Base-by-base conservation (phyloP, 2,888 invertebrate genomes). In the Epirrhoe tristata region DNA sequence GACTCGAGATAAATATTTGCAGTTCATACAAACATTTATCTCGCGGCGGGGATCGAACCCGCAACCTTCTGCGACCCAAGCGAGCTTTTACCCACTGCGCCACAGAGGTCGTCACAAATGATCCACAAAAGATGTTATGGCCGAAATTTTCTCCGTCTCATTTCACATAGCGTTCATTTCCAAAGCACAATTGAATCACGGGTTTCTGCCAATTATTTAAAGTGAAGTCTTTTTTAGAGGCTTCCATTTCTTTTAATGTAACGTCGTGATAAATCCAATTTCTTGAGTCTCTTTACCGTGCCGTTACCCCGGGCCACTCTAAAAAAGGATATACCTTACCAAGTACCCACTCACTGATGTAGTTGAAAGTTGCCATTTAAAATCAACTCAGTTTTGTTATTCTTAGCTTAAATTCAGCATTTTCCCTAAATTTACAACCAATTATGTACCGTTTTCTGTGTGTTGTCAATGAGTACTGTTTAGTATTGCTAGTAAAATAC, bases 151-250 rank as follows among this genome's bases (percentile, higher is more conserved):
- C 39, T 58, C 51, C n/a, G 39, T 58, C 53, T 60, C 39, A 52
- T 14, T 46, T 52, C 12, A 43, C 24, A 12, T 24, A 17, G 39
- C n/a, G n/a, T n/a, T n/a, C n/a, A n/a, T n/a, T 67, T 63, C 64
- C 66, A 65, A 59, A 36, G 58, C 57, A 71, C 67, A 72, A 72
- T 72, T 71, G 67, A 74, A 74, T 74, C 67, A 68, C 67, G 67
- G 63, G 67, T 69, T 71, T 70, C 68, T 68, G 67, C 69, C 72
- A 74, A 74, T 74, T 74, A 74, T 74, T 72, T 72, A 71, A 70
- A 72, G 74, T 71, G 72, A 72, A 70, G 72, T 72, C 71, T 67
- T 71, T 68, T 70, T 74, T 67, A 69, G 58, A 63, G 63, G 63
- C 63, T 68, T 39, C 72, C 70, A 72, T 74, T 74, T 70, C 72